Conservation (phyloP, 1,140 invertebrate genomes). For the Ceratina australensis region DNA sequence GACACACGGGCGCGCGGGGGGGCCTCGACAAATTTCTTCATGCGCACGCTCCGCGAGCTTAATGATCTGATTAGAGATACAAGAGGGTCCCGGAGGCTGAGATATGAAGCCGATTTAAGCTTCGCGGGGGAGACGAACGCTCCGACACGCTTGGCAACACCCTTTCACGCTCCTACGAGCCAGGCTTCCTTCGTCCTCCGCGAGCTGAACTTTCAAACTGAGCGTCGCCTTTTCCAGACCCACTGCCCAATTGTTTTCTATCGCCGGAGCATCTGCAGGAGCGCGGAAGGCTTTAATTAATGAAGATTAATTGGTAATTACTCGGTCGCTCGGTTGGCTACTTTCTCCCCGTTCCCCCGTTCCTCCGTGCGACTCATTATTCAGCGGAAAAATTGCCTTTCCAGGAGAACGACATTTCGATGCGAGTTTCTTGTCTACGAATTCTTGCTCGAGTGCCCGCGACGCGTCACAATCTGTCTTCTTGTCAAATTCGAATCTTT, state of each 20-base stretch:
- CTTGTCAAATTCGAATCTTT: no score
- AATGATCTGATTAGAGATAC: slow-evolving; percentile 69
- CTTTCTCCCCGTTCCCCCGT: no score
- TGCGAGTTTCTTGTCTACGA: neutral
- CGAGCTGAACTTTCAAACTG: slow-evolving; percentile 53
- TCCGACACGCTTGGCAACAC: slow-evolving; percentile 63
- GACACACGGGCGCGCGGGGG: no score
- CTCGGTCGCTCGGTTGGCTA: slow-evolving; percentile 1
- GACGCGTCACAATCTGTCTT: neutral
- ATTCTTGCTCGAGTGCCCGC: neutral
- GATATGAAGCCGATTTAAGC: slow-evolving; percentile 67
- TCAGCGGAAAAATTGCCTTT: neutral
- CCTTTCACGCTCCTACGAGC: slow-evolving; percentile 31
- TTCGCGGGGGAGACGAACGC: slow-evolving; percentile 57
- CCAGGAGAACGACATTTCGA: neutral
- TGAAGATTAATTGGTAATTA: slow-evolving; percentile 53
- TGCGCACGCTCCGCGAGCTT: slow-evolving; percentile 56
- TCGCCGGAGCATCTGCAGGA: slow-evolving; percentile 40
- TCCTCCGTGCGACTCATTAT: neutral
- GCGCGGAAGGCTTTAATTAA: slow-evolving; percentile 51
- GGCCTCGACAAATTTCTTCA: slow-evolving; percentile 41
- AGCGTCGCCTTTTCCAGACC: slow-evolving; percentile 38
- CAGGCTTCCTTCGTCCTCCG: slow-evolving; percentile 33
- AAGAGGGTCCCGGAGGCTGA: slow-evolving; percentile 48
- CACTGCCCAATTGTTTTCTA: slow-evolving; percentile 44